A percentile compares a stretch with the other conserved stretches of the same genome.
Evolutionary conservation across 2,797 vertebrate genomes (phyloP).

Genomic region (Menidia menidia): DNA sequence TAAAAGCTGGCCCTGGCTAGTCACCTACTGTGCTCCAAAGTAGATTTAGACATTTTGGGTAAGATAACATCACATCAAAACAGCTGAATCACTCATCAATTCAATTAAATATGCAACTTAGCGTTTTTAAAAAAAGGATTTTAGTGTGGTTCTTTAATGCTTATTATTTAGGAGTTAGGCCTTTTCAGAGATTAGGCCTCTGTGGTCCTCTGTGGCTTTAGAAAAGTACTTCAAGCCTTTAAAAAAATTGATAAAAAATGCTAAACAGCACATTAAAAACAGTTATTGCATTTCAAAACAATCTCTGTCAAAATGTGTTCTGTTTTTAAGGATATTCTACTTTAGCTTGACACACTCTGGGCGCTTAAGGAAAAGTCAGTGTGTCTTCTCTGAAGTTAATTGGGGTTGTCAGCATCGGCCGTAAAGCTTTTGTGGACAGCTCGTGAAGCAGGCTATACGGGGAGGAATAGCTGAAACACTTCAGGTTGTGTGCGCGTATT

Average conservation of each 20-base stretch:
- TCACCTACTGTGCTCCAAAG: neutral
- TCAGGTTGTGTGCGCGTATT: slow-evolving; percentile 14
- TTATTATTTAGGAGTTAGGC: slow-evolving; percentile 16
- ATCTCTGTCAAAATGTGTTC: no score
- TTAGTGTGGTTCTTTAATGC: neutral
- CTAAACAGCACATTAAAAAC: no score
- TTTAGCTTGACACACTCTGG: neutral
- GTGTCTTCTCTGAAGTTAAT: slow-evolving; percentile 20
- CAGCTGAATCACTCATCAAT: neutral
- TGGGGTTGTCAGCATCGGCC: slow-evolving; percentile 23
- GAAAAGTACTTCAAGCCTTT: slow-evolving; percentile 14
- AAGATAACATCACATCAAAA: neutral
- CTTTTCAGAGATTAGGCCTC: slow-evolving; percentile 12
- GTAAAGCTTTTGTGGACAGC: slow-evolving; percentile 18
- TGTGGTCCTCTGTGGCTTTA: neutral
- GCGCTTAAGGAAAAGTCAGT: slow-evolving; percentile 3
- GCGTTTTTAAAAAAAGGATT: slow-evolving; percentile 9
- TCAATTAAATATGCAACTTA: neutral
- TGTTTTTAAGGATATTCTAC: neutral
- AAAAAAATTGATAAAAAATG: neutral
- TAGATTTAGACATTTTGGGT: neutral
- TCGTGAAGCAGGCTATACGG: slow-evolving; percentile 75
- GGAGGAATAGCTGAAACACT: slow-evolving; percentile 66
- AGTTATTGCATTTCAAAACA: no score
- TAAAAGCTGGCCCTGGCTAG: no score